phyloP scores from a whole-genome alignment of 1,140 invertebrate genomes.

The Phymorhynchus buccinoides region DNA sequence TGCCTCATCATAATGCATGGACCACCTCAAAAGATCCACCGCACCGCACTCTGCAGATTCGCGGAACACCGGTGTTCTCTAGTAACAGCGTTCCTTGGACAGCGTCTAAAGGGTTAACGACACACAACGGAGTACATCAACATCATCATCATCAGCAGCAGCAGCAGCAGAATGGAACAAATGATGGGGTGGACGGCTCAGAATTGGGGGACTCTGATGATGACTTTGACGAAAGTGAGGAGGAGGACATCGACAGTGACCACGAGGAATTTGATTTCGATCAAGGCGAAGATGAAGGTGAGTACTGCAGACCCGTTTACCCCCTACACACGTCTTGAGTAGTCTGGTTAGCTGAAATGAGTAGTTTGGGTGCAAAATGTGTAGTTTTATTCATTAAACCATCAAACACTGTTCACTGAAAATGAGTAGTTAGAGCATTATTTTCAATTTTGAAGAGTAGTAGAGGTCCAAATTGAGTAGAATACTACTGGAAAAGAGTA shows the following conservation, averaged over 20 bases:
- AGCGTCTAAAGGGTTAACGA: not conserved
- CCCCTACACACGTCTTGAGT: no score
- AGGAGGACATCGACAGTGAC: slow-evolving; percentile 20
- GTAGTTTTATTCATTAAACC: no score
- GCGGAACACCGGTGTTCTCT: not conserved
- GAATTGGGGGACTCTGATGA: not conserved
- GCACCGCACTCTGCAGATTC: not conserved
- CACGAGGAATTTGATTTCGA: slow-evolving; percentile 29
- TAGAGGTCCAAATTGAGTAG: no score
- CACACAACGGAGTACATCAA: not conserved
- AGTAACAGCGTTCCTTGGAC: not conserved
- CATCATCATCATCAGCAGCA: not conserved
- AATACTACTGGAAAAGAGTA: no score
- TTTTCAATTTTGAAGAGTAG: no score
- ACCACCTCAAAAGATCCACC: not conserved
- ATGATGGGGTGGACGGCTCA: not conserved
- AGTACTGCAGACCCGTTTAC: not conserved
- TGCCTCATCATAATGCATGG: not conserved
- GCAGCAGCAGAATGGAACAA: not conserved
- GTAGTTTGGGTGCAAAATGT: no score
- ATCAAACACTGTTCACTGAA: no score
- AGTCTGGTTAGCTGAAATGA: no score
- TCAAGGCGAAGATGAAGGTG: slow-evolving; percentile 26
- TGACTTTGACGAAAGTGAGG: not conserved
- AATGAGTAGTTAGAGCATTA: no score